Evolutionary conservation across 2,888 invertebrate genomes (phyloP), one percentile per base, ranked within the genome.

Genomic region (Anoplius nigerrimus): DNA sequence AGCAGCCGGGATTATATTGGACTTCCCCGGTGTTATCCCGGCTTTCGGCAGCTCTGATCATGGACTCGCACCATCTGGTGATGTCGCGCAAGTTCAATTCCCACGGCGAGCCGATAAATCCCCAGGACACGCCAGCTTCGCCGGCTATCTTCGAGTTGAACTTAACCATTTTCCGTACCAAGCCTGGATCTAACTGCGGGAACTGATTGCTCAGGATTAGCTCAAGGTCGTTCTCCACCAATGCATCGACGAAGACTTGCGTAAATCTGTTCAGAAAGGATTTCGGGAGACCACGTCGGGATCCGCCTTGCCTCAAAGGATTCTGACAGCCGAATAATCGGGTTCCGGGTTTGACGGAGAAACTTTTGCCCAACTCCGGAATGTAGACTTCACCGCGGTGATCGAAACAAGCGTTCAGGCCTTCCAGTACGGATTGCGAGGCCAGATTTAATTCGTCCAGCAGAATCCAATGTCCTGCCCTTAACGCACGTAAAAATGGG

Each of bases 201-300:
- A 94, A 95, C 82, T 93, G 92, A 0, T 91, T 89, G n/a, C 88
- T 87, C 0, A 94, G 90, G 74, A 97, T 96, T 64, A 91, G 91
- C n/a, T 69, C 75, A 21, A 88, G 64, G 72, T 87, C 87, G 8
- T 80, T 72, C 5, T 83, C 78, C 0, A 78, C 78, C 63, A 93
- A 81, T 0, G 91, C 88, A 63, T 92, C 91, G 24, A 93, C 87
- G 79, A 91, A 92, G 2, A 93, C 92, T 91, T 97, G 97, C 3
- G 97, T 98, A 85, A 99, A 99, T 81, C 99, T 92, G 89, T 99
- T 99, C 0, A 99, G 91, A 88, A 99, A 99, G 0, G 99, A 99
- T 83, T 96, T 93, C 0, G 99, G 99, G 27, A 99, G 90, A 0
- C 99, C 98, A 88, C 98, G 93, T 72, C 99, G 92, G 0, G 97